Evolutionary conservation across 2,797 vertebrate genomes (phyloP).

Genomic region (Molossus molossus): DNA sequence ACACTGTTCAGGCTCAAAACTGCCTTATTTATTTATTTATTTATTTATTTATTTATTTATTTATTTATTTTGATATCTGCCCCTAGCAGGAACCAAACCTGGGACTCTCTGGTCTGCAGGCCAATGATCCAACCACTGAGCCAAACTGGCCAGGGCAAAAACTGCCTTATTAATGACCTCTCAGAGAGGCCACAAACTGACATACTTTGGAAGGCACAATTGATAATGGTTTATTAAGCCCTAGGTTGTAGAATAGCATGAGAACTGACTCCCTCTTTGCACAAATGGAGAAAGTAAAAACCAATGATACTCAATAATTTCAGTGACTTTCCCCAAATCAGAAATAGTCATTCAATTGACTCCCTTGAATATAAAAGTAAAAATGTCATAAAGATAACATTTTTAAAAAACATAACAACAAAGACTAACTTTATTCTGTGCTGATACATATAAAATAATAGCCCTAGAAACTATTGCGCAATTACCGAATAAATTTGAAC

Average conservation of each 20-base stretch:
- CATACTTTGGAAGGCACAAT: neutral
- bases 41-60: too few species aligned
- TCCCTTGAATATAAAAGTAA: neutral
- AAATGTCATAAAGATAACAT: neutral
- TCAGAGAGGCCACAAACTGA: neutral
- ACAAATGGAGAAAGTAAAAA: neutral
- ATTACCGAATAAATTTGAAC: neutral
- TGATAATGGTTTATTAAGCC: neutral
- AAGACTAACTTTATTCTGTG: neutral
- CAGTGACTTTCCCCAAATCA: neutral
- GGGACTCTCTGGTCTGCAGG: too few species aligned
- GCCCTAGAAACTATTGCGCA: neutral
- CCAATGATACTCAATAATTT: neutral
- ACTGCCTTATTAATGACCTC: neutral
- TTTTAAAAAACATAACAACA: neutral
- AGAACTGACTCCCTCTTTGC: neutral
- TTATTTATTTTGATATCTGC: too few species aligned
- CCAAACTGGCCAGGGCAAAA: neutral
- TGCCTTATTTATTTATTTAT: neutral
- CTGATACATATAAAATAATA: neutral
- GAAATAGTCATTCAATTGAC: neutral
- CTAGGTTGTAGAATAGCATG: neutral
- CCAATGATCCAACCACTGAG: too few species aligned
- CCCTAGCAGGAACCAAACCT: neutral
- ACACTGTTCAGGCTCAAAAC: neutral